Evolutionary conservation across 1,140 invertebrate genomes (phyloP), one percentile per base, ranked within the genome.

Genomic region (Radopholus similis): DNA sequence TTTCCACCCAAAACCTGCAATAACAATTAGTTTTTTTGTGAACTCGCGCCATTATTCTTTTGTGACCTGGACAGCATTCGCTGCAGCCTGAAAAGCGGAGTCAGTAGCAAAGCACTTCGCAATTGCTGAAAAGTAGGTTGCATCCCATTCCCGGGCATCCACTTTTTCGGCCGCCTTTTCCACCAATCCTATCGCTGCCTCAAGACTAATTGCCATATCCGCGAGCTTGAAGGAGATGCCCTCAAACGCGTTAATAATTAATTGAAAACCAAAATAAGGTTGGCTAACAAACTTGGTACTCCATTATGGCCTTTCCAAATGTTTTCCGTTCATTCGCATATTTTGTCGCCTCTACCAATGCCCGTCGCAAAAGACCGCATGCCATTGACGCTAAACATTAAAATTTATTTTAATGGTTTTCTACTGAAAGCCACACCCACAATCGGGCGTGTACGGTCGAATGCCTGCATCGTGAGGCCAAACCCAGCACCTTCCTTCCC

Each of bases 161-260:
- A 89, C 87, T 83, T 92, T 89, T 90, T 91, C 95, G 4, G 93
- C 93, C 32, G 92, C 86, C 73, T 88, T 87, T 84, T 90, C 88
- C 87, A 89, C 94, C 21, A 90, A 89, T 28, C 96, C 84, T 66
- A 93, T 88, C 0, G 92, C 86, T 0, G 89, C 88, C 83, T 97
- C 93, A 23, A 96, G 87, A 13, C 90, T 91, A 68, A 85, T 85
- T 1, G 90, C 89, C 93, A 97, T 97, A 75, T 97, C 94, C 30
- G 95, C 93, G 15, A 98, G 83, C 85, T 96, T 90, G 83, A 96
- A 95, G 32, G 91, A 88, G 6, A 97, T 89, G 18, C 91, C 93
- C 87, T 96, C 85, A 69, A 86, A 84, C 15, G 21, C 35, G 35
- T 55, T 15, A 55, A 11, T n/a, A 55, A 26, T 18, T 32, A 9